Evolutionary conservation across 2,797 vertebrate genomes (phyloP), one percentile per base, ranked within the genome.

Genomic region (Onychomys leucogaster): DNA sequence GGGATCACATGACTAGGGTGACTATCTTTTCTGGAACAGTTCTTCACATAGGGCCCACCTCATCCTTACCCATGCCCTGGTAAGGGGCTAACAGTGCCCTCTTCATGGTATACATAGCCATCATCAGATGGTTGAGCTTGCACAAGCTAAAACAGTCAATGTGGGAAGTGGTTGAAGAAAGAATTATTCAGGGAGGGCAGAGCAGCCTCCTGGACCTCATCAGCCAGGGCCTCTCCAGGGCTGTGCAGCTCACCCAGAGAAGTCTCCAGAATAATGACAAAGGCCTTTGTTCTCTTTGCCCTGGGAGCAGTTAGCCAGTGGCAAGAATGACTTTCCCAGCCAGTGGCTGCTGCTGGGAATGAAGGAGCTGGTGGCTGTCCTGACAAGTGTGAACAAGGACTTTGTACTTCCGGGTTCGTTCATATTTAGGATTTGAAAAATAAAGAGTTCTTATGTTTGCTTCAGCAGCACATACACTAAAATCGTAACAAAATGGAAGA

Each of bases 51-150:
- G 2, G 80, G 69, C 8, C 23, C 73, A n/a, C 21, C 65, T 82
- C 34, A 9, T n/a, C 46, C 76, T 81, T 93, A 37, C 81, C 46
- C 17, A 0, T 0, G 6, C 37, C 21, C 34, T 4, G 41, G 61
- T 43, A 67, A 81, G 21, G 82, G 21, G 16, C 29, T 8, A n/a
- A 61, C 77, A 2, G 4, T 78, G n/a, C 84, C 16, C 49, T 77
- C 59, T 71, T 75, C 5, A 0, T 0, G 0, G 49, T 6, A 4
- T 16, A 1, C 1, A 16, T 19, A 16, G 6, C 29, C 43, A 67
- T 49, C 23, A 21, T 67, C 67, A 37, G 37, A 37, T 41, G 27
- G 67, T 11, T 25, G 25, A 23, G 10, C 41, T 4, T 25, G 43
- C 85, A 52, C 49, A 55, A 59, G 6, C 46, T 52, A 73, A 32